These are phyloP conservation scores for Trisateles emortualis DNA, from an alignment of 2,888 invertebrate genomes.

Conservation along the genomic window DNA sequence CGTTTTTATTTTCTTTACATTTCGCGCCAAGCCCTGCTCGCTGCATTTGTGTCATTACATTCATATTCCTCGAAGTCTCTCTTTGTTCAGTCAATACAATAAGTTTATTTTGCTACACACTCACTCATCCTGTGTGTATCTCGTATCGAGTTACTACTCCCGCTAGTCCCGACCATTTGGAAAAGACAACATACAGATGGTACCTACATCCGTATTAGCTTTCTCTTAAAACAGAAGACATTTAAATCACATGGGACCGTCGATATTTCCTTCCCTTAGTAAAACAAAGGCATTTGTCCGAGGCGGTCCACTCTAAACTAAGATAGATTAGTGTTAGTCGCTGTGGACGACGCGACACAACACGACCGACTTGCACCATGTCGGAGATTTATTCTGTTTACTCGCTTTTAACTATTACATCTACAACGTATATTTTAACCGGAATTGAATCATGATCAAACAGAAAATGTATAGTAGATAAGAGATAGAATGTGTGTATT, in stretches of 20 bases:
- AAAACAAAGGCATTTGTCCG: conserved; percentile 73
- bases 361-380: conserved; percentile 58
- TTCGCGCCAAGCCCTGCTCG: conserved; percentile 70
- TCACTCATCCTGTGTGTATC: conserved; percentile 60
- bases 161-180: conserved; percentile 71
- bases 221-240: conserved; percentile 84
- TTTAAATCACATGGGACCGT: conserved; percentile 82
- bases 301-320: conserved; percentile 70
- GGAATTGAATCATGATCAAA: conserved; percentile 7
- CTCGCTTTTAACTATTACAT: conserved; percentile 47
- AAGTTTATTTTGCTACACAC: conserved; percentile 73
- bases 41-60: conserved; percentile 71
- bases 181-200: conserved; percentile 82
- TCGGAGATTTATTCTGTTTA: conserved; percentile 57
- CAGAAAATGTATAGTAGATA: not conserved
- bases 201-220: conserved; percentile 79
- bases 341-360: conserved; percentile 62
- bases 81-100: conserved; percentile 71
- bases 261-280: conserved; percentile 80
- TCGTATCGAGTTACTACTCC: conserved; percentile 73
- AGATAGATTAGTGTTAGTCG: conserved; percentile 75
- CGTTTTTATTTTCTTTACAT: conserved; percentile 79
- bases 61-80: conserved; percentile 70
- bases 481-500: conserved; percentile 12
- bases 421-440: conserved; percentile 17